phyloP scores from a whole-genome alignment of 2,888 invertebrate species.

The Melanchra persicariae region DNA sequence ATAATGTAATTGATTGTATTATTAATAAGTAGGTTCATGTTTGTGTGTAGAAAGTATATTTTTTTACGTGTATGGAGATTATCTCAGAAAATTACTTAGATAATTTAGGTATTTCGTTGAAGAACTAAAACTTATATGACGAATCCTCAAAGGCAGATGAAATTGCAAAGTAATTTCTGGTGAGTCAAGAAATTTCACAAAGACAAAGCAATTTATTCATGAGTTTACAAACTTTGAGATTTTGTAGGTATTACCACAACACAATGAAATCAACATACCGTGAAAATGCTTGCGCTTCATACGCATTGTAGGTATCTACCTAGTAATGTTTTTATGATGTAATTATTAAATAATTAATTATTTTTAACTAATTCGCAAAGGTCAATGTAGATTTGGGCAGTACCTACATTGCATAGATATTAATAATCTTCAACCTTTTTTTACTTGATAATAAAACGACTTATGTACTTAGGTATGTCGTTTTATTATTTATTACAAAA shows the following conservation, averaged over 20 bases:
- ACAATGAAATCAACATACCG: conserved; percentile 35
- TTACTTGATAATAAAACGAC: no score
- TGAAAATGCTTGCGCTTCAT: conserved; percentile 10
- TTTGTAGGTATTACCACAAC: conserved; percentile 17
- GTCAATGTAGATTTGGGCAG: no score
- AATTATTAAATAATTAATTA: no score
- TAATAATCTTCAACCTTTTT: no score
- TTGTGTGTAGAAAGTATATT: conserved; percentile 18
- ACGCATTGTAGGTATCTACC: not conserved
- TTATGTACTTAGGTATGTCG: no score
- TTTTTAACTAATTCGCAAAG: no score
- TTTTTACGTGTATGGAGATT: not conserved
- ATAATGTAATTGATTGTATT: conserved; percentile 7
- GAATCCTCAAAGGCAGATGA: not conserved
- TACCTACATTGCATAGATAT: no score
- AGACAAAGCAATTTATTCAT: conserved; percentile 40
- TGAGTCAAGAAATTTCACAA: conserved; percentile 32
- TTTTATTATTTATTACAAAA: no score
- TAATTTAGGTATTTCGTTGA: not conserved
- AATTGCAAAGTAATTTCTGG: conserved; percentile 11
- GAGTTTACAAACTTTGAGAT: conserved; percentile 15
- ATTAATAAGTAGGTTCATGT: not conserved
- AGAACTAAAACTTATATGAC: not conserved
- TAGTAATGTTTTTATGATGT: not conserved
- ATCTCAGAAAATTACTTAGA: not conserved